These are phyloP conservation scores for Heteractis magnifica DNA, from an alignment of 92 coral and sea anemone species.

Conservation along the genomic window DNA sequence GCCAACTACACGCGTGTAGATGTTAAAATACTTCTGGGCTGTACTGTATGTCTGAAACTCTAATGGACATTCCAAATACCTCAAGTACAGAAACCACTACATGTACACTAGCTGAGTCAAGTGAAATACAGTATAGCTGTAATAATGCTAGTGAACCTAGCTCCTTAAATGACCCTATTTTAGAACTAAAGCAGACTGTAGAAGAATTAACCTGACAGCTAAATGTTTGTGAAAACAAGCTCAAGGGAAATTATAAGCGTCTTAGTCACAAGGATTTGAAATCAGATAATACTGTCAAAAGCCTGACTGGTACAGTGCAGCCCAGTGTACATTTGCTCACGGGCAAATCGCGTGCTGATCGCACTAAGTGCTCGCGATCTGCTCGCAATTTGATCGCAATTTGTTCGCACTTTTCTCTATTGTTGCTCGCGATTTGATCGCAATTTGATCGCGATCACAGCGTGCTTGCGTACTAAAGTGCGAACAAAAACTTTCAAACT, in stretches of 20 bases:
- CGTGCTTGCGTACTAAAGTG: no score
- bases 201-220: constrained; percentile 30
- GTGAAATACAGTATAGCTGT: not conserved
- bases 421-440: no score
- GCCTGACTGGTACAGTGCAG: not conserved
- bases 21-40: no score
- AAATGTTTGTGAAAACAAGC: constrained; percentile 31
- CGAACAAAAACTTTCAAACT: no score
- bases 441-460: no score
- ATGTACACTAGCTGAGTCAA: not conserved
- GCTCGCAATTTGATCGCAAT: no score
- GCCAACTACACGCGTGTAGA: no score
- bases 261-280: constrained; percentile 35
- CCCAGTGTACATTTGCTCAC: no score
- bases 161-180: constrained; percentile 10
- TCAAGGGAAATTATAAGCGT: constrained; percentile 26
- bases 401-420: no score
- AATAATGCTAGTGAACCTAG: not conserved
- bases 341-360: no score
- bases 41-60: not conserved
- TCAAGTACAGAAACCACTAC: not conserved
- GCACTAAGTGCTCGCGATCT: no score
- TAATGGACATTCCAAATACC: not conserved
- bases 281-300: constrained; percentile 37
- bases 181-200: no score